Base-by-base conservation (phyloP, 2,888 invertebrate species). In the Troilus luridus region DNA sequence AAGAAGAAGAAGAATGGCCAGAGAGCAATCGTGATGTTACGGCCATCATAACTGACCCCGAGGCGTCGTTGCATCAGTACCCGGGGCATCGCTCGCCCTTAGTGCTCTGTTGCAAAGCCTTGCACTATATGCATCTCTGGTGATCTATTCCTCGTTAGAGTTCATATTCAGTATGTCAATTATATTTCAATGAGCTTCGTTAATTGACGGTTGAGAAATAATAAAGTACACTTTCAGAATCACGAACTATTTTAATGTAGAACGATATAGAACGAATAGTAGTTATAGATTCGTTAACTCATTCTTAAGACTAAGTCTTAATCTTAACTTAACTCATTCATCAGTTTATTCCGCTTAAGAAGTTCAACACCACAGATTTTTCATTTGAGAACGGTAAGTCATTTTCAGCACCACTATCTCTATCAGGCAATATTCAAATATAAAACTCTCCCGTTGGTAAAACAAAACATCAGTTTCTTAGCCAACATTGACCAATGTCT, bases 41-140 rank as follows among this genome's bases (percentile, higher is more conserved):
- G n/a, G n/a, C 21, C 56, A 54, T n/a, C n/a, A 85, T 56, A 56
- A n/a, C 85, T 85, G 85, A 85, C 85, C 85, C 56, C 85, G 12
- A 5, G 56, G 41, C 21, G 0, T 0, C n/a, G 21, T 85, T 85
- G 85, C 85, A n/a, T 56, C 56, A 85, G 56, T 21, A 14, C 41
- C 41, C 72, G 72, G 72, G 72, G 56, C 85, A 58, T 85, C 85
- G 54, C 56, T 56, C 85, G 56, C 56, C 85, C 72, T 56, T 10
- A 12, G 56, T 3, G 8, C 21, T 56, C 11, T 81, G 81, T 21
- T 85, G 85, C 85, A 85, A 85, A n/a, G 5, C 41, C 19, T 56
- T 56, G 85, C 85, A 85, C 85, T 85, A 17, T 17, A 85, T 85
- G 85, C 85, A 85, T 1, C 1, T 85, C 56, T 0, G 0, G 7